Evolutionary conservation across 2,113 vertebrate genomes (phyloP), one percentile per base, ranked within the genome.

Genomic region (Heteronetta atricapilla): DNA sequence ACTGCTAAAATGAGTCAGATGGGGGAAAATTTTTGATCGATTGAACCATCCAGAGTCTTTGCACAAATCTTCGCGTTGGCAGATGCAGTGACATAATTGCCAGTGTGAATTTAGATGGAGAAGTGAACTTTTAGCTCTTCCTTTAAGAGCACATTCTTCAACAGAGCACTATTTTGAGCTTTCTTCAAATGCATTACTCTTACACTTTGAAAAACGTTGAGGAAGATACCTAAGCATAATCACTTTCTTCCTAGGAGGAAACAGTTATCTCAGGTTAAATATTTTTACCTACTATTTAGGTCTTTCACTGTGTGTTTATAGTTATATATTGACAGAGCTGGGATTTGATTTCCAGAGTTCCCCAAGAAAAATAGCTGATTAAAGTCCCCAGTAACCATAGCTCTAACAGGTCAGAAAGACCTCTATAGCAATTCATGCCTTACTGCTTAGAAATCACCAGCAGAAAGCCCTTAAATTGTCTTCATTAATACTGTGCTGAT

Each of bases 251-350:
- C 60, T 53, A 74, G 56, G 72, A 72, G 64, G 52, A 91, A 94
- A 88, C 0, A 0, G 33, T 76, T 60, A 58, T 46, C 58, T 90
- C 67, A 10, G 8, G 76, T 89, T 75, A 87, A 94, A 73, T 25
- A 52, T 17, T 93, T 88, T 64, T 28, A 70, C 25, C 73, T 84
- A 44, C 50, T 74, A 38, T 72, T 88, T 86, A 60, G 33, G 59
- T 23, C 67, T 84, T 79, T 70, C 11, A 59, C 62, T 78, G 56
- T 23, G 89, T 90, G 42, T 60, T 90, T 79, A 77, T 59, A 77
- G n/a, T 25, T 46, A n/a, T 52, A 42, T 68, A 89, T 53, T 90
- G 88, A 82, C 86, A 94, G 59, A 84, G 88, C 64, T 88, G 64
- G 60, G 38, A 59, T 86, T 58, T 90, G 58, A 69, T 82, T 95